Percentiles rank a stretch among this genome's conserved stretches.
Conservation (phyloP, 1,140 invertebrate species). For the Pantala flavescens region DNA sequence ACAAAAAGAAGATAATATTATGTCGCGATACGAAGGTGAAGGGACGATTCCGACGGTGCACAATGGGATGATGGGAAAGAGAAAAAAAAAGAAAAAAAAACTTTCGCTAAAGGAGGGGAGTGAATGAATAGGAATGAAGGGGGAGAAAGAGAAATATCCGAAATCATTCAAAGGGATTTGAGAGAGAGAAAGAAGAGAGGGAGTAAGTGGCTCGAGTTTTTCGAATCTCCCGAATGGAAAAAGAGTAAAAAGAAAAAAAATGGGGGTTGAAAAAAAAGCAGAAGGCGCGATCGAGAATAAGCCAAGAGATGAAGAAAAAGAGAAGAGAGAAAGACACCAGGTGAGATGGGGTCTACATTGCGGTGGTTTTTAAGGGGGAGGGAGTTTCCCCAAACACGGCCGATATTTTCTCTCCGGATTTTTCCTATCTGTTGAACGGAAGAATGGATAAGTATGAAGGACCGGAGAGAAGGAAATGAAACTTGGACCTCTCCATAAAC, state of each 20-base stretch:
- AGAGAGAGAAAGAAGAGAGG: background rate
- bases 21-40: too few relatives aligned
- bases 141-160: background rate
- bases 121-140: background rate
- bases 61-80: background rate
- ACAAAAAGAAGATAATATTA: too few relatives aligned
- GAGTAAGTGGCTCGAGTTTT: background rate
- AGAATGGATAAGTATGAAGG: conserved; percentile 22
- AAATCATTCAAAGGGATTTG: background rate
- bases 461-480: background rate
- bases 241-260: conserved; percentile 10
- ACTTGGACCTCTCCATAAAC: too few relatives aligned
- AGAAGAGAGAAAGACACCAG: conserved; percentile 17
- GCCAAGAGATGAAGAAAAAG: conserved; percentile 15
- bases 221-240: background rate
- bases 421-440: background rate
- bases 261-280: conserved; percentile 18
- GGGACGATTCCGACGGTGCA: background rate
- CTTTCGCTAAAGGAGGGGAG: background rate
- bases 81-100: background rate
- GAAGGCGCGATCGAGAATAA: background rate
- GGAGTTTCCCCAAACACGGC: too few relatives aligned
- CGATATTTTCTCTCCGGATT: too few relatives aligned
- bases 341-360: too few relatives aligned
- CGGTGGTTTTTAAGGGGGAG: too few relatives aligned